Conservation (phyloP, 2,113 vertebrate species). For the Diadophis punctatus region DNA sequence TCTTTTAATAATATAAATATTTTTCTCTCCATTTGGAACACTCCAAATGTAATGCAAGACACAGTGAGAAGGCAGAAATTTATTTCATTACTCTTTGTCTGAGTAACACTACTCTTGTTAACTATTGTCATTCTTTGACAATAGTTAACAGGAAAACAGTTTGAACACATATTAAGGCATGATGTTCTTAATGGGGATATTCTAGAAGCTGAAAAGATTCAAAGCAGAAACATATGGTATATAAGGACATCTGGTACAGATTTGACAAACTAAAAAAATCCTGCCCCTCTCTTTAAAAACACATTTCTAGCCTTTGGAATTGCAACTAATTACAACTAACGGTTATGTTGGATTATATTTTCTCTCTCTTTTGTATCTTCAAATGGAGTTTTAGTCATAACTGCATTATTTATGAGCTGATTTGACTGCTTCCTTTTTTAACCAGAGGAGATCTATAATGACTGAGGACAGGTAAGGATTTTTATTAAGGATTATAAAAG, state of each 20-base stretch:
- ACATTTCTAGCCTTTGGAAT: neutral
- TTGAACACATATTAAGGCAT: neutral
- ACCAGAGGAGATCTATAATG: neutral
- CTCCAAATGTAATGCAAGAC: neutral
- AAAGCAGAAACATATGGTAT: neutral
- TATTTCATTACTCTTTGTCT: neutral
- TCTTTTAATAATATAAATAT: neutral
- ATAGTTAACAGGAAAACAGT: neutral
- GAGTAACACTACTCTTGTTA: neutral
- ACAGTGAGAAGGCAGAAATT: neutral
- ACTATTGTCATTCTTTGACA: neutral
- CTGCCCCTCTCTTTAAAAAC: no score
- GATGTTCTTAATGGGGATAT: neutral
- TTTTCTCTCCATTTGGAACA: neutral
- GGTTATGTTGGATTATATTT: neutral
- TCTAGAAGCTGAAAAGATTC: neutral
- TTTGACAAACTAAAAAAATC: neutral
- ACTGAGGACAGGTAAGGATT: neutral
- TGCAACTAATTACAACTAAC: neutral
- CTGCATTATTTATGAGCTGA: neutral
- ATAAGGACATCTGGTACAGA: neutral
- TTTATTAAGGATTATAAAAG: neutral
- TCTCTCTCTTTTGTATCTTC: neutral
- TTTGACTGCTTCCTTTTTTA: neutral
- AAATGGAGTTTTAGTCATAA: neutral